phyloP scores from a whole-genome alignment of 2,113 vertebrate species.

The Lipophrys pholis region DNA sequence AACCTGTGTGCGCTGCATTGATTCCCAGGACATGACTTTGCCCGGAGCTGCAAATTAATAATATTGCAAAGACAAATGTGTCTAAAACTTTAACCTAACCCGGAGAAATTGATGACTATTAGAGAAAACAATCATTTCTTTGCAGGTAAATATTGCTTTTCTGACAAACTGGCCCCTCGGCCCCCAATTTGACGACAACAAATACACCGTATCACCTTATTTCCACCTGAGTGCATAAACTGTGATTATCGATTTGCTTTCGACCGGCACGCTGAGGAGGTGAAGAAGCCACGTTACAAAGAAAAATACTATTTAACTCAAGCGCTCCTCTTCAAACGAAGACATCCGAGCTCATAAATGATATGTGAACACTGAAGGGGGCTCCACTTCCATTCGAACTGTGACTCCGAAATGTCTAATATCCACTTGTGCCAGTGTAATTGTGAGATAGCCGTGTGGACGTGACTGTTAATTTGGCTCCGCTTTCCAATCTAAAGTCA shows the following conservation, averaged over 20 bases:
- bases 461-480: constrained; percentile 1
- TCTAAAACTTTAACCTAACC: constrained; percentile 67
- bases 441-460: background rate
- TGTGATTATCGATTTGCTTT: constrained; percentile 61
- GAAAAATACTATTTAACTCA: constrained; percentile 44
- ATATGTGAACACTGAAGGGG: constrained; percentile 22
- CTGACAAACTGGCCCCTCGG: constrained; percentile 52
- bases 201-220: constrained; percentile 44
- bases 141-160: constrained; percentile 72
- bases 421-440: background rate
- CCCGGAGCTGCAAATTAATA: constrained; percentile 73
- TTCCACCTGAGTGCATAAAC: constrained; percentile 63
- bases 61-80: constrained; percentile 71
- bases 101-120: constrained; percentile 58
- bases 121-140: constrained; percentile 63
- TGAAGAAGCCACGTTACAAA: constrained; percentile 36
- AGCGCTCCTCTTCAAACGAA: constrained; percentile 25
- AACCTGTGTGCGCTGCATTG: constrained; percentile 68
- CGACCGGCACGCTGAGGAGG: constrained; percentile 46
- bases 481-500: constrained; percentile 16
- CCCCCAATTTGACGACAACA: constrained; percentile 47
- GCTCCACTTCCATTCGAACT: background rate
- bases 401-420: background rate
- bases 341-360: constrained; percentile 14
- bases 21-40: constrained; percentile 66